Evolutionary conservation across 2,888 invertebrate genomes (phyloP).

Genomic region (Phlogophora meticulosa): DNA sequence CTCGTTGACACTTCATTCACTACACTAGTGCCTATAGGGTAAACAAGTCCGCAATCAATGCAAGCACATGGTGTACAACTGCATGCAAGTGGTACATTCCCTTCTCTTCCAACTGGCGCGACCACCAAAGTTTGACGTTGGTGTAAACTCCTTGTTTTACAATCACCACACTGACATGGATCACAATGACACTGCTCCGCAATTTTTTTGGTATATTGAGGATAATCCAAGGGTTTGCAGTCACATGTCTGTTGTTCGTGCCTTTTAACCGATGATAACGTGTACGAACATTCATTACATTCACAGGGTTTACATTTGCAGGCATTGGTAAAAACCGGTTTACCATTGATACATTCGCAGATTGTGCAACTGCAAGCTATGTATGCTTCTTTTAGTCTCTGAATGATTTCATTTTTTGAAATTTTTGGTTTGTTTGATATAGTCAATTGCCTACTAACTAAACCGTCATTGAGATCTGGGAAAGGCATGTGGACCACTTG

Average conservation of each 20-base stretch:
- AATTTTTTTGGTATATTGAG: constrained; percentile 47
- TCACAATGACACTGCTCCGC: constrained; percentile 70
- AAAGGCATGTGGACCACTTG: constrained; percentile 73
- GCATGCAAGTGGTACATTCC: constrained; percentile 67
- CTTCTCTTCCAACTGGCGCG: constrained; percentile 65
- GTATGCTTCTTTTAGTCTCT: constrained; percentile 79
- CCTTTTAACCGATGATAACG: constrained; percentile 32
- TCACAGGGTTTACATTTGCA: constrained; percentile 76
- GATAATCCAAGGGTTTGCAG: constrained; percentile 73
- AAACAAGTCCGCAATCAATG: constrained; percentile 69
- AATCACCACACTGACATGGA: constrained; percentile 74
- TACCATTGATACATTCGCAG: constrained; percentile 78
- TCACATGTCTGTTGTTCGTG: constrained; percentile 60
- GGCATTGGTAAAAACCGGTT: constrained; percentile 52
- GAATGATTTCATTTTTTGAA: constrained; percentile 73
- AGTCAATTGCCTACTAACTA: constrained; percentile 4
- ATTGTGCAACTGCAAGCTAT: constrained; percentile 84
- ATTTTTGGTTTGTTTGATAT: constrained; percentile 28
- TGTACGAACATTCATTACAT: constrained; percentile 69
- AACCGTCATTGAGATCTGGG: constrained; percentile 62
- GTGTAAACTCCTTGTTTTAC: constrained; percentile 57
- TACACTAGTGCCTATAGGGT: constrained; percentile 62
- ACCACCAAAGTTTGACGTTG: constrained; percentile 65
- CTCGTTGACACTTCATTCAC: constrained; percentile 75
- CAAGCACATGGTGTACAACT: constrained; percentile 80